Percentiles rank a stretch among this genome's conserved stretches.
phyloP scores from a whole-genome alignment of 2,888 invertebrate species.

The Embidobia sp. region DNA sequence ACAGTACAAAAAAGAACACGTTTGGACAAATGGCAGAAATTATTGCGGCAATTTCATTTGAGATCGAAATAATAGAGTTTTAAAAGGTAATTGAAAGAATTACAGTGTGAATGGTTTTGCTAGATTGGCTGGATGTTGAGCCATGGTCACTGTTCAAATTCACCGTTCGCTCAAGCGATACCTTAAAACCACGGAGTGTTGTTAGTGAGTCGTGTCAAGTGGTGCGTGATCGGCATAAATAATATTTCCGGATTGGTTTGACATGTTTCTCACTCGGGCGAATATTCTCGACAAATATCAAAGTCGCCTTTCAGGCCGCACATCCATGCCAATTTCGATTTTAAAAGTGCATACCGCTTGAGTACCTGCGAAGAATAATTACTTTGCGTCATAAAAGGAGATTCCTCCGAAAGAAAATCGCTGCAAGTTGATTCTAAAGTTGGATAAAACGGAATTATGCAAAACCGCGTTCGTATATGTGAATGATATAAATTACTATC shows the following conservation, averaged over 20 bases:
- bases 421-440: too few species aligned
- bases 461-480: too few species aligned
- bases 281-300: too few species aligned
- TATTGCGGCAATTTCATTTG: too few species aligned
- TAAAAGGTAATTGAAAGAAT: neutral
- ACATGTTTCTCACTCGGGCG: slow-evolving; percentile 33
- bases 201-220: slow-evolving; percentile 49
- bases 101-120: neutral
- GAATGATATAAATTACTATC: too few species aligned
- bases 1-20: too few species aligned
- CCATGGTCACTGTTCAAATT: slow-evolving; percentile 35
- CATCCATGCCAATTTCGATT: slow-evolving; percentile 4
- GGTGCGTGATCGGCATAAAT: slow-evolving; percentile 56
- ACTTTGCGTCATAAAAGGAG: neutral
- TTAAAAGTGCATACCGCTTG: slow-evolving; percentile 16
- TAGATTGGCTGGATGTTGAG: slow-evolving; percentile 7
- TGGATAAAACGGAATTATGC: too few species aligned
- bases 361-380: slow-evolving; percentile 22
- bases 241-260: slow-evolving; percentile 59
- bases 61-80: neutral
- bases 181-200: slow-evolving; percentile 27
- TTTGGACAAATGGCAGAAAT: too few species aligned
- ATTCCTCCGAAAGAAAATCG: neutral
- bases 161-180: slow-evolving; percentile 12
- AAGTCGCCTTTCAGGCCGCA: neutral